These are phyloP conservation scores for Drosophila neonasuta DNA, from an alignment of 2,888 invertebrate species.

Conservation along the genomic window DNA sequence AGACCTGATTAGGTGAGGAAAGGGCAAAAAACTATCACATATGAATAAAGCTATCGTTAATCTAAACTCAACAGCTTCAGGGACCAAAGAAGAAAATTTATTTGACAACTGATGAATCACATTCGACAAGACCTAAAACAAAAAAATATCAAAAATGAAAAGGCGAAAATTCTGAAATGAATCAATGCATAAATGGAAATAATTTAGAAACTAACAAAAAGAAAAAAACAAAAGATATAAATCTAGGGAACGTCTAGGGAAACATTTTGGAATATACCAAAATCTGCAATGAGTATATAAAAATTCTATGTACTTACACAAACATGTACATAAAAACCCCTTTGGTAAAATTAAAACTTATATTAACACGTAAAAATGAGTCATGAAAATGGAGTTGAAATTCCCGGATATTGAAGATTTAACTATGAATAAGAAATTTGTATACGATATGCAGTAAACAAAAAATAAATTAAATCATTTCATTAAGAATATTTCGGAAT, in stretches of 20 bases:
- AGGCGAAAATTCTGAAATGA: constrained; percentile 36
- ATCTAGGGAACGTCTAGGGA: constrained; percentile 50
- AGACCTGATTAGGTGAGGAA: constrained; percentile 42
- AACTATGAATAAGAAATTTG: constrained; percentile 55
- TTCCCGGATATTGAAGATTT: constrained; percentile 37
- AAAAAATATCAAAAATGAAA: constrained; percentile 35
- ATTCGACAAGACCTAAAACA: constrained; percentile 39
- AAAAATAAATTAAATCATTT: constrained; percentile 48
- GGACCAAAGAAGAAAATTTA: constrained; percentile 75
- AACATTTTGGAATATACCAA: constrained; percentile 50
- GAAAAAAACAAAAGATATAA: constrained; percentile 11
- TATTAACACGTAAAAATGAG: constrained; percentile 12
- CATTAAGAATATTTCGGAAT: constrained; percentile 43
- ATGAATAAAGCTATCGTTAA: constrained; percentile 67
- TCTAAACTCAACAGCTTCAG: constrained; percentile 80
- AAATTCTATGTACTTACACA: constrained; percentile 22
- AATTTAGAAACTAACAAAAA: constrained; percentile 41
- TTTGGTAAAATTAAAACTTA: constrained; percentile 50
- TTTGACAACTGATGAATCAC: constrained; percentile 43
- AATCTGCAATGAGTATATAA: constrained; percentile 36
- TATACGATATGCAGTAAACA: constrained; percentile 70
- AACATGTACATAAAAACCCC: constrained; percentile 36
- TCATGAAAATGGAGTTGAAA: constrained; percentile 39
- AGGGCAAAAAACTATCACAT: constrained; percentile 47
- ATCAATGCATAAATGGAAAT: constrained; percentile 33